A percentile compares a stretch with the other conserved stretches of the same genome.
Evolutionary conservation across 2,888 invertebrate species (phyloP).

Genomic region (Dasysyrphus tricinctus): DNA sequence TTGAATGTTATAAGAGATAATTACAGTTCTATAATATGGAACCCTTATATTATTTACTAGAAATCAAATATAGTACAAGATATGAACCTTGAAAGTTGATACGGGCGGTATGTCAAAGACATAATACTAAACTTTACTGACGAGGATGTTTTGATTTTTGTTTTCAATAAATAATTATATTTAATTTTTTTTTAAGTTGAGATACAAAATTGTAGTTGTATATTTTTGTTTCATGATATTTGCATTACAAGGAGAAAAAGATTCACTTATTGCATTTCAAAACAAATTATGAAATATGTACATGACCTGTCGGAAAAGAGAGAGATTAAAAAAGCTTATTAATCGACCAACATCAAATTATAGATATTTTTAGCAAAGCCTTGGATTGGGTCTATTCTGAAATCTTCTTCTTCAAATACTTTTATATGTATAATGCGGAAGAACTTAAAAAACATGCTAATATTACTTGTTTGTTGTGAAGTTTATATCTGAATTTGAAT

Average conservation of each 20-base stretch:
- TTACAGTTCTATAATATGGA: not conserved
- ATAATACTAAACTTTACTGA: not conserved
- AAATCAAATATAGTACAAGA: conserved; percentile 1
- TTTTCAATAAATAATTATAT: not conserved
- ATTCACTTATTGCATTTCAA: not conserved
- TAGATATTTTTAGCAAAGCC: not conserved
- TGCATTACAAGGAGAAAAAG: not conserved
- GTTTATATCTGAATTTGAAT: not conserved
- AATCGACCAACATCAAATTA: not conserved
- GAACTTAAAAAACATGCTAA: not conserved
- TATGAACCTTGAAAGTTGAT: conserved; percentile 20
- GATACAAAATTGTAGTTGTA: not conserved
- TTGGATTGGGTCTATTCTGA: not conserved
- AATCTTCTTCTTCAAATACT: not conserved
- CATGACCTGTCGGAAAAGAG: not conserved
- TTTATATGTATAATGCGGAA: not conserved
- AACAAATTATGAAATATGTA: no score
- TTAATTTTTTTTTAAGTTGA: not conserved
- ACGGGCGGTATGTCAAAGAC: conserved; percentile 49
- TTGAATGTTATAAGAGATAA: conserved; percentile 15
- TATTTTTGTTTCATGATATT: not conserved
- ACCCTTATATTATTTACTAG: conserved; percentile 34
- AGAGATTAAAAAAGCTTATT: not conserved
- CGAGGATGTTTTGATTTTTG: conserved; percentile 1
- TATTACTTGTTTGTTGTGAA: not conserved